Evolutionary conservation across 2,888 invertebrate genomes (phyloP).

Genomic region (Entomobrya proxima): DNA sequence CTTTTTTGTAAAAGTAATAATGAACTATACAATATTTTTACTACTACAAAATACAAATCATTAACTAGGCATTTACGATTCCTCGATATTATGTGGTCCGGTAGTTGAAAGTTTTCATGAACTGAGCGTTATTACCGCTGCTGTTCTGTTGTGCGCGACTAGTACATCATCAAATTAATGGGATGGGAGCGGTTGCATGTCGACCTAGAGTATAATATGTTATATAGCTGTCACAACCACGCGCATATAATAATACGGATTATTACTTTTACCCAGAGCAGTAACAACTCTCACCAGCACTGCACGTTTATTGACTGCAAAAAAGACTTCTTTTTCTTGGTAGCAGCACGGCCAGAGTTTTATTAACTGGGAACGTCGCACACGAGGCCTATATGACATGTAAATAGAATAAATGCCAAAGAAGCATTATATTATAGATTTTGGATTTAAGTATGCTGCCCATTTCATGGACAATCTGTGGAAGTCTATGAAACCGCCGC

Average conservation of each 20-base stretch:
- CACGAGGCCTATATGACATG: conserved; percentile 22
- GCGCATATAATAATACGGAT: conserved; percentile 23
- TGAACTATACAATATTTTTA: neutral
- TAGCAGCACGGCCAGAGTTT: neutral
- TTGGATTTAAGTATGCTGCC: conserved; percentile 35
- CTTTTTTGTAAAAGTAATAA: neutral
- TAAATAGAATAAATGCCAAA: conserved; percentile 45
- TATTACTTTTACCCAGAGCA: neutral
- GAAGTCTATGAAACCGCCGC: conserved; percentile 40
- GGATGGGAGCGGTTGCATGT: conserved; percentile 32
- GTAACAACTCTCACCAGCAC: neutral
- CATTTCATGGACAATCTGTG: conserved; percentile 54
- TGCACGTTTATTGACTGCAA: conserved; percentile 29
- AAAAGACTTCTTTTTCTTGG: neutral
- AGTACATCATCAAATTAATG: conserved; percentile 28
- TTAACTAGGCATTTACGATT: conserved; percentile 18
- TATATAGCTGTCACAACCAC: conserved; percentile 37
- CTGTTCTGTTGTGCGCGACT: neutral
- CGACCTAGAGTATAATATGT: conserved; percentile 8
- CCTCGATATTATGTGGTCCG: neutral
- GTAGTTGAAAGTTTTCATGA: conserved; percentile 7
- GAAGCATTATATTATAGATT: conserved; percentile 39
- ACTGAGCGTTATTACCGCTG: neutral
- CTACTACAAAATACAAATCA: conserved; percentile 6
- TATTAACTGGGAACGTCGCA: conserved; percentile 1